Conservation (phyloP, 2,113 vertebrate species). For the Bubo scandiacus region DNA sequence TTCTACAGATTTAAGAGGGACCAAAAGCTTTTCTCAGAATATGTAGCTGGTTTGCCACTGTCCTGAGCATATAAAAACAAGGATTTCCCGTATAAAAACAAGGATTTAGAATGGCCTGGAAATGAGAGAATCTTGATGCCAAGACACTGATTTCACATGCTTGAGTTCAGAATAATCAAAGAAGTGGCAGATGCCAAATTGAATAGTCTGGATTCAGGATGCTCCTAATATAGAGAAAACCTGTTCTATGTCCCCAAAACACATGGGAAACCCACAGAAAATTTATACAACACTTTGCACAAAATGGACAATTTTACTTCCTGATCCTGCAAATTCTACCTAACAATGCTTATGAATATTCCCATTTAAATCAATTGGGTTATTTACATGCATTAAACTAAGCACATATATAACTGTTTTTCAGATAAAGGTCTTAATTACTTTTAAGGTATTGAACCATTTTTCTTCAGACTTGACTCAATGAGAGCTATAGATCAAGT, state of each 20-base stretch:
- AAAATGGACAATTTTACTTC: background rate
- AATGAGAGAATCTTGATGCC: background rate
- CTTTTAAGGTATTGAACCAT: slow-evolving; percentile 57
- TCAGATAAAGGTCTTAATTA: slow-evolving; percentile 68
- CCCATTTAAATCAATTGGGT: slow-evolving; percentile 24
- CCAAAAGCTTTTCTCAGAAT: background rate
- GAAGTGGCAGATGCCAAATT: background rate
- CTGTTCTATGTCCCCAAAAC: background rate
- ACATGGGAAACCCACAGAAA: background rate
- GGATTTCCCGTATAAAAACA: background rate
- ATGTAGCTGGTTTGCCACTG: background rate
- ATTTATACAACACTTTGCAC: background rate
- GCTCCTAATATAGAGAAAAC: background rate
- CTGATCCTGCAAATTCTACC: slow-evolving; percentile 15
- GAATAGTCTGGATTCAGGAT: background rate
- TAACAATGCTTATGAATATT: slow-evolving; percentile 60
- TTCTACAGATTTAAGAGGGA: background rate
- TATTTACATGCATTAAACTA: slow-evolving; percentile 63
- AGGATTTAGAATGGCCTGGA: background rate
- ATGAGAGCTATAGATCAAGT: slow-evolving; percentile 59
- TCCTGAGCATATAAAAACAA: background rate
- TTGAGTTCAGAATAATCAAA: background rate
- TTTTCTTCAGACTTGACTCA: slow-evolving; percentile 64
- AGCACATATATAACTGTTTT: slow-evolving; percentile 54
- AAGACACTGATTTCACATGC: background rate